Evolutionary conservation across 2,113 vertebrate genomes (phyloP).

Genomic region (Petroica traversi): DNA sequence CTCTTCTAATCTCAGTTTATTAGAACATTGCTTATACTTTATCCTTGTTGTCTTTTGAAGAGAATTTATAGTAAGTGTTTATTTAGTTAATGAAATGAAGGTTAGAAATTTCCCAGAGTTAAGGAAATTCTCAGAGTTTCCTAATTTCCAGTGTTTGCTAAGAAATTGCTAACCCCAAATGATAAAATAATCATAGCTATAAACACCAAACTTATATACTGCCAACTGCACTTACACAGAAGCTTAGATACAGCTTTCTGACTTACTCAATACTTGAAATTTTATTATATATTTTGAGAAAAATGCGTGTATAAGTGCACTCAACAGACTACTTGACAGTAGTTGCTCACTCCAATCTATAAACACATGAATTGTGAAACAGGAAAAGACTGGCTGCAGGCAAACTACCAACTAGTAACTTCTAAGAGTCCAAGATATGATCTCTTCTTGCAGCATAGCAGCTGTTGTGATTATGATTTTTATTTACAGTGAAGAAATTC

Average conservation of each 20-base stretch:
- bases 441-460: background rate
- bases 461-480: background rate
- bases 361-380: background rate
- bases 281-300: background rate
- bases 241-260: background rate
- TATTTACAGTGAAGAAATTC: background rate
- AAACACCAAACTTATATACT: background rate
- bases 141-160: background rate
- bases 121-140: background rate
- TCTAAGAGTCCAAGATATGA: conserved; percentile 3
- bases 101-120: background rate
- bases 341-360: background rate
- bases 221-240: background rate
- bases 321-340: background rate
- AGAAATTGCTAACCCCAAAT: background rate
- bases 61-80: background rate
- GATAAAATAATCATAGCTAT: background rate
- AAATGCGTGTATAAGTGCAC: background rate
- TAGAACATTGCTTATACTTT: background rate
- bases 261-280: background rate
- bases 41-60: background rate
- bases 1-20: background rate
- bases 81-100: background rate
- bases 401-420: conserved; percentile 14
- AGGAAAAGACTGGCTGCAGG: conserved; percentile 7